A percentile compares a stretch with the other conserved stretches of the same genome.
Conservation (phyloP, 2,113 vertebrate genomes). For the Loxodonta africana region DNA sequence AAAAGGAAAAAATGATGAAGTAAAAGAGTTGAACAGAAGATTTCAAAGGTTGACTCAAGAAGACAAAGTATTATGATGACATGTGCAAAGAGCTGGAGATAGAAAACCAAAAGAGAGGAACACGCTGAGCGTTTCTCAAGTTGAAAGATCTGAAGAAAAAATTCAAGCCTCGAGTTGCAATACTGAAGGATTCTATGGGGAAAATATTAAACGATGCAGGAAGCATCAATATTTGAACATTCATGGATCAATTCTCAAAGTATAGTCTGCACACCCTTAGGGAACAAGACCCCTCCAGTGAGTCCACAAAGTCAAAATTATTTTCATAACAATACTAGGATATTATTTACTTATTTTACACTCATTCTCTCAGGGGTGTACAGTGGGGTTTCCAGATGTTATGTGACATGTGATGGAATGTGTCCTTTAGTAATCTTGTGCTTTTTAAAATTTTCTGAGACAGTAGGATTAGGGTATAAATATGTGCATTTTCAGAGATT, state of each 20-base stretch:
- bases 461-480: not conserved
- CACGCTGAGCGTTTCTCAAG: too few relatives aligned
- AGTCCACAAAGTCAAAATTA: not conserved
- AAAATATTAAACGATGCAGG: too few relatives aligned
- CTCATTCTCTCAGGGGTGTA: not conserved
- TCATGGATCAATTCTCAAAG: not conserved
- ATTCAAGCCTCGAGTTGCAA: too few relatives aligned
- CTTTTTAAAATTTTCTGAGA: not conserved
- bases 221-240: not conserved
- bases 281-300: not conserved
- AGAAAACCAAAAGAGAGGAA: too few relatives aligned
- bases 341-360: not conserved
- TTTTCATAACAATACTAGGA: not conserved
- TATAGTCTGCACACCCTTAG: not conserved
- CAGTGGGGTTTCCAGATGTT: not conserved
- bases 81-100: too few relatives aligned
- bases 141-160: too few relatives aligned
- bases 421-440: not conserved
- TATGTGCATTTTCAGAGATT: not conserved
- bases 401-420: not conserved
- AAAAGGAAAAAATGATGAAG: too few relatives aligned
- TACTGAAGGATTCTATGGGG: too few relatives aligned
- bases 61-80: too few relatives aligned
- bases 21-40: too few relatives aligned
- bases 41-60: too few relatives aligned